Base-by-base conservation (phyloP, 1,140 invertebrate species). In the Drosophila murphyi region DNA sequence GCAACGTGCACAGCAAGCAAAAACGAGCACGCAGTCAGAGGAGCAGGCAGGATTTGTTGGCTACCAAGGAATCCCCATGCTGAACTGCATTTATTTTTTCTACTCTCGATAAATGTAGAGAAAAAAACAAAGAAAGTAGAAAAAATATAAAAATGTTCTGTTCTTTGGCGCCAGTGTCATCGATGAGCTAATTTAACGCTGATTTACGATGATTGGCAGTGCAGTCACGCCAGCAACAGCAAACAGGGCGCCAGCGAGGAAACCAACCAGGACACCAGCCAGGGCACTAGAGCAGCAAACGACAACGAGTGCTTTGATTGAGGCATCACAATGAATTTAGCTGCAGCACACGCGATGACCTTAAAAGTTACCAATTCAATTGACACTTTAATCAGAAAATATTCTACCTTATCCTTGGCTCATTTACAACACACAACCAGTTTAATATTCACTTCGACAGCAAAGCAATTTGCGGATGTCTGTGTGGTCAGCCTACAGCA, bases 171-270 rank as follows among this genome's bases (percentile, higher is more conserved):
- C 45, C n/a, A 8, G 29, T 65, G 71, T 59, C 78, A 82, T 82
- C 83, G 80, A 87, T 88, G 85, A 75, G 85, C 72, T 80, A 75
- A 78, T 88, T 88, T 64, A 79, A 43, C 85, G 73, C 73, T 89
- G 83, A 88, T 88, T 83, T 72, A 71, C 73, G 54, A 71, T 72
- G 63, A 83, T 88, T 88, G 83, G 80, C 63, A 89, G 65, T 83
- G 80, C 77, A 89, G 83, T 83, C 76, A 80, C 83, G 83, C 45
- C 55, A 60, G 5, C 50, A 45, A 20, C 43, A 20, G 20, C 20
- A 20, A 20, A 1, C 20, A 20, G 20, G 20, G 20, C 55, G 28
- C 43, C n/a, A 35, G 6, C 12, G 31, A 56, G 39, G n/a, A 55
- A 8, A 8, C 4, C 31, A 4, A 8, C 34, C 20, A 20, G 61